Percentiles rank a stretch among this genome's conserved stretches.
Evolutionary conservation across 2,888 invertebrate genomes (phyloP).

Genomic region (Tachystola acroxantha): DNA sequence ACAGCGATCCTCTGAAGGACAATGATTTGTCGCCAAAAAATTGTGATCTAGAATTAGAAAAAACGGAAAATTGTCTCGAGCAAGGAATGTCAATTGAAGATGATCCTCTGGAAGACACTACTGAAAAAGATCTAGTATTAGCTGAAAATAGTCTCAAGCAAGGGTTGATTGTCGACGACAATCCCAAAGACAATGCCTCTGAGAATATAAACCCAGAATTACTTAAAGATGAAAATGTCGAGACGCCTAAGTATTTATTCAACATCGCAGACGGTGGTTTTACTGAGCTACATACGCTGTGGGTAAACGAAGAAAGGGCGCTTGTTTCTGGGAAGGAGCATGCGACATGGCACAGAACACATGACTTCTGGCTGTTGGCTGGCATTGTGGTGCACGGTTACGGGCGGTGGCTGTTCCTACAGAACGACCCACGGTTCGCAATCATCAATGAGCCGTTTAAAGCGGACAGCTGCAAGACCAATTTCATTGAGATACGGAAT

Average conservation of each 20-base stretch:
- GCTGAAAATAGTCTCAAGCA: no score
- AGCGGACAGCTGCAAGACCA: constrained; percentile 99
- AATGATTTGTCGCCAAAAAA: no score
- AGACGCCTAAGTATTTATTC: constrained; percentile 98
- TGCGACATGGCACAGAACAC: constrained; percentile 99
- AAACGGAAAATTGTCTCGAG: no score
- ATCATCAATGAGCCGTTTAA: constrained; percentile 99
- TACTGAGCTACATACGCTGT: constrained; percentile 98
- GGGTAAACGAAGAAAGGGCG: constrained; percentile 98
- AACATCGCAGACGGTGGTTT: constrained; percentile 99
- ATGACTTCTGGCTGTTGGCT: constrained; percentile 99
- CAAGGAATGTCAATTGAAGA: no score
- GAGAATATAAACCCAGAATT: no score
- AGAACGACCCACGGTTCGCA: constrained; percentile 97
- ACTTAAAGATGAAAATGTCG: constrained; percentile 67
- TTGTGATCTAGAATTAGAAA: no score
- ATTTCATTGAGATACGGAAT: constrained; percentile 99
- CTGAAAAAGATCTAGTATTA: no score
- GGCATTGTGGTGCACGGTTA: constrained; percentile 99
- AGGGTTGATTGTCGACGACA: constrained; percentile 67
- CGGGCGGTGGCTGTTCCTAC: constrained; percentile 99
- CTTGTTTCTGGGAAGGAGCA: constrained; percentile 97
- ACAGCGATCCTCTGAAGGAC: no score
- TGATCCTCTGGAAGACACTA: no score
- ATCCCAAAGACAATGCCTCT: no score